phyloP scores from a whole-genome alignment of 2,797 vertebrate genomes.

The Rhabdophis nuchalis region DNA sequence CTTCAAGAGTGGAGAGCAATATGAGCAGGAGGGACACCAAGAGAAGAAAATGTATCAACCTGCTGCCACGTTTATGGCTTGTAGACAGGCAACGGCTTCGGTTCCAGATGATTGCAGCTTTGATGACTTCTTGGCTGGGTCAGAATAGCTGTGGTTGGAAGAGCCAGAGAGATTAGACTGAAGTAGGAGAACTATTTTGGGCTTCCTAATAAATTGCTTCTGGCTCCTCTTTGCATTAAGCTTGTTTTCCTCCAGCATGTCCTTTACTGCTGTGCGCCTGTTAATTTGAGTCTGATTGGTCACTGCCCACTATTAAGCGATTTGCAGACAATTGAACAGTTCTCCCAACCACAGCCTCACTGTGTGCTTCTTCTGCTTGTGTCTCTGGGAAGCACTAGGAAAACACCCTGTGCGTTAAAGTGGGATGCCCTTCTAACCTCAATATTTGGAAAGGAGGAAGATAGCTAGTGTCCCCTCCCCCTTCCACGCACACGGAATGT shows the following conservation, averaged over 20 bases:
- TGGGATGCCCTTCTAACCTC: neutral
- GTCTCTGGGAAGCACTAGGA: accelerated
- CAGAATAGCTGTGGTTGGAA: conserved; percentile 13
- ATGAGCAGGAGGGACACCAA: neutral
- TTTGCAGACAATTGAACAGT: neutral
- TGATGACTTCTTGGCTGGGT: conserved; percentile 44
- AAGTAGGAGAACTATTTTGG: conserved; percentile 37
- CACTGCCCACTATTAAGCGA: neutral
- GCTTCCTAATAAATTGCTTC: conserved; percentile 33
- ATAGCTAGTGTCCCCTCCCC: neutral
- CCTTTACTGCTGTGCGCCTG: neutral
- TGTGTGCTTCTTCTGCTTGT: neutral
- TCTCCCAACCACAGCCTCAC: accelerated
- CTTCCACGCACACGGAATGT: neutral
- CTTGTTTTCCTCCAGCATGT: neutral
- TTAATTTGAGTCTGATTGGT: neutral
- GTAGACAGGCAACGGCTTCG: neutral
- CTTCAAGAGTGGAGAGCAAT: conserved; percentile 9
- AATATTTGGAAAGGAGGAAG: accelerated
- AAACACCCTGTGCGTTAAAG: accelerated
- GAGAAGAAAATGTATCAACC: neutral
- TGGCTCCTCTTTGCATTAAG: neutral
- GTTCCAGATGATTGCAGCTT: conserved; percentile 47
- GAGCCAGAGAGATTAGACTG: conserved; percentile 41
- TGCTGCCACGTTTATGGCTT: conserved; percentile 14